These are phyloP conservation scores for Nixonia krombeini DNA, from an alignment of 1,140 invertebrate species.

Conservation along the genomic window DNA sequence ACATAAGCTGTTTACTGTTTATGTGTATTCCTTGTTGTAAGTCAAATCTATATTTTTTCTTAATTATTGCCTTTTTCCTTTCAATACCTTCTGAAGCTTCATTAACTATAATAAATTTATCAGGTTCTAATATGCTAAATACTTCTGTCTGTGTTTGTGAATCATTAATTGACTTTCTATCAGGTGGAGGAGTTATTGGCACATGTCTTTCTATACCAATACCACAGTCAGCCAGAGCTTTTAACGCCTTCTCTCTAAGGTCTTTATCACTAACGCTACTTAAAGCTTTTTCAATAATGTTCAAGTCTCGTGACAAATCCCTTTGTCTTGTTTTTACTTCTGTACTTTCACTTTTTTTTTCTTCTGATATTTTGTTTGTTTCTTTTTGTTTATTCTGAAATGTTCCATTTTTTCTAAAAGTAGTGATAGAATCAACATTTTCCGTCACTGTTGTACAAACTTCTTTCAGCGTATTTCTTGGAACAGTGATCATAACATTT, in stretches of 20 bases:
- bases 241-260: constrained; percentile 40
- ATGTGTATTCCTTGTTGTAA: no score
- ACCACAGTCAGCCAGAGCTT: constrained; percentile 43
- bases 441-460: neutral
- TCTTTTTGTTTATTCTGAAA: constrained; percentile 6
- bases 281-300: constrained; percentile 46
- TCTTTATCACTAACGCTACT: constrained; percentile 36
- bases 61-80: constrained; percentile 22
- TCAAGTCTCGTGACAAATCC: constrained; percentile 8
- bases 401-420: neutral
- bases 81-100: constrained; percentile 16
- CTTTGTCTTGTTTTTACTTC: neutral
- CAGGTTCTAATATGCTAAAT: constrained; percentile 38
- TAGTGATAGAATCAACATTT: neutral
- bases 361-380: constrained; percentile 1
- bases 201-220: constrained; percentile 35
- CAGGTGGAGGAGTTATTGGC: constrained; percentile 10
- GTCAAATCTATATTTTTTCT: neutral
- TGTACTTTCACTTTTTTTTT: constrained; percentile 3
- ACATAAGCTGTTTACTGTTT: neutral
- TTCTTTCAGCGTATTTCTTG: constrained; percentile 2
- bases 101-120: constrained; percentile 36
- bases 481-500: constrained; percentile 29
- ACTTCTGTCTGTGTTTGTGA: constrained; percentile 42
- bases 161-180: constrained; percentile 31